Evolutionary conservation across 2,888 invertebrate species (phyloP), one percentile per base, ranked within the genome.

Genomic region (Drosophila parthenogenetica): DNA sequence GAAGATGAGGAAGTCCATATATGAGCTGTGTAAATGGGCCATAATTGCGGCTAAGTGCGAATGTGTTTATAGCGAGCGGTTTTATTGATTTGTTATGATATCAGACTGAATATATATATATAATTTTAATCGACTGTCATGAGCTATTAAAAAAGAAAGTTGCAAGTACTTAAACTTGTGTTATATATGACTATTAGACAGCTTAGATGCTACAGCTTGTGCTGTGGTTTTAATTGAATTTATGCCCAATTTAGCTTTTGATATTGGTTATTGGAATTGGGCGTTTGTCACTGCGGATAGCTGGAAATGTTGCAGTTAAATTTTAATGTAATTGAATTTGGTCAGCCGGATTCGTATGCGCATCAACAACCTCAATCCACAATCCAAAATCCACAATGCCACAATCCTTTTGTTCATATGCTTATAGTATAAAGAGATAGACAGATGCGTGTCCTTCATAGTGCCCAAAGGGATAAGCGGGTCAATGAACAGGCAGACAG

Each of bases 401-500:
- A 49, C 78, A 74, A 77, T 74, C 74, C 74, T 74, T 73, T 74
- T 72, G 73, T 77, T 17, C 61, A 53, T 61, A 45, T 62, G 61
- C 58, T 58, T 58, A 53, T 48, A 45, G 13, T 35, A 35, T 35
- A 35, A 35, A 35, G 29, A 46, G 55, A 75, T 51, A 60, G 71
- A 64, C 53, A 76, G 75, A 74, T 29, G 42, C 49, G 65, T 66
- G 76, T 77, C 77, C 79, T 79, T 70, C 79, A 35, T 43, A 58
- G 55, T 49, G 76, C 60, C 79, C 76, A 78, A 61, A 69, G 76
- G 62, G 69, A 50, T 65, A 78, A 67, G 50, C 67, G 81, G 79
- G 79, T 79, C 79, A 79, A 81, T 54, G 79, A 81, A 77, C 78
- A 77, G 61, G 37, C 58, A 32, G 22, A 19, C 35, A 35, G 35